phyloP scores from a whole-genome alignment of 2,113 vertebrate species.

The Xenopus tropicalis region DNA sequence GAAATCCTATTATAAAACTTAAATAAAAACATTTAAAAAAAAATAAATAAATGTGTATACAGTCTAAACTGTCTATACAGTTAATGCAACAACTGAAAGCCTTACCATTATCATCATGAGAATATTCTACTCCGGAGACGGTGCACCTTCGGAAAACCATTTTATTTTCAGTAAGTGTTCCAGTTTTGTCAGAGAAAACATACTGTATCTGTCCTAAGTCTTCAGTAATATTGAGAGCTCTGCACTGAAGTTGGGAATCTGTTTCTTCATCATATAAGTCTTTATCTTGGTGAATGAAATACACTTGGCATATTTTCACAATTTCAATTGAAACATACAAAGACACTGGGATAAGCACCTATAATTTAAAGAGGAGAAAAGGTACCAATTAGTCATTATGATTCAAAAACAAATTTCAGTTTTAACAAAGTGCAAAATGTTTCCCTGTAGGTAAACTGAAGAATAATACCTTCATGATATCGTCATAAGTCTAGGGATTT shows the following conservation, averaged over 20 bases:
- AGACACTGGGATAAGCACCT: constrained; percentile 96
- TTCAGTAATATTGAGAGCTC: constrained; percentile 95
- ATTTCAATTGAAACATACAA: constrained; percentile 97
- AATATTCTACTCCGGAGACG: constrained; percentile 92
- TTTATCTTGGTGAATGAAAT: constrained; percentile 92
- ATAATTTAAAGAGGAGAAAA: constrained; percentile 41
- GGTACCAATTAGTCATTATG: background rate
- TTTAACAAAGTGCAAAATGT: background rate
- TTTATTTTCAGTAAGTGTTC: constrained; percentile 96
- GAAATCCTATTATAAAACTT: no score
- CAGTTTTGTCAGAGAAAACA: constrained; percentile 97
- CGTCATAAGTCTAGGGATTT: no score
- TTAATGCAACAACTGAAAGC: no score
- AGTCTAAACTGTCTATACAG: no score
- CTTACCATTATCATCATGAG: constrained; percentile 95
- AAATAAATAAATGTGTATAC: no score
- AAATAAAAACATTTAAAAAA: no score
- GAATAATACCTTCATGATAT: no score
- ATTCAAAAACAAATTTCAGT: background rate
- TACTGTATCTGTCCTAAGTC: constrained; percentile 96
- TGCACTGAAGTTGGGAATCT: constrained; percentile 87
- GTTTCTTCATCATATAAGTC: constrained; percentile 95
- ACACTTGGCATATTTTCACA: constrained; percentile 95
- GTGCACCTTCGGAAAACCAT: constrained; percentile 96
- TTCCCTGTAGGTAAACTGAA: no score